Percentiles rank a stretch among this genome's conserved stretches.
These are phyloP conservation scores for Acronicta alni DNA, from an alignment of 2,888 invertebrate species.

Conservation along the genomic window DNA sequence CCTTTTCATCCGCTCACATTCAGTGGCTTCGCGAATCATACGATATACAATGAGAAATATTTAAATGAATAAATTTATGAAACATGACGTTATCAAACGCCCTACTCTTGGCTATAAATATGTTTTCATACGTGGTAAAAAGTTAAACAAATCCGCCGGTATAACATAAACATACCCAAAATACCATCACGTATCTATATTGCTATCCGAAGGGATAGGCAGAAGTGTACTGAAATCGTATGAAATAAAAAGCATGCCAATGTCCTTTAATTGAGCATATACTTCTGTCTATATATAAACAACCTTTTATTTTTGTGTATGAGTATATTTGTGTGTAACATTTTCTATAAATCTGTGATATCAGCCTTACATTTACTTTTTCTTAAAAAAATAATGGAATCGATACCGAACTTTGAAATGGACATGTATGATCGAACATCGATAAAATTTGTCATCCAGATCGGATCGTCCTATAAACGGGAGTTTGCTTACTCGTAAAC, in stretches of 20 bases:
- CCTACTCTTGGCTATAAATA: conserved; percentile 27
- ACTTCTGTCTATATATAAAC: too few relatives aligned
- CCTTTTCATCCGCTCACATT: conserved; percentile 47
- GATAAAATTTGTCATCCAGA: conserved; percentile 71
- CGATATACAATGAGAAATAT: conserved; percentile 25
- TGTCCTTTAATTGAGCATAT: too few relatives aligned
- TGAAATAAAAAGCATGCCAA: too few relatives aligned
- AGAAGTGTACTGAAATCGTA: too few relatives aligned
- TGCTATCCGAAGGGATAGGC: too few relatives aligned
- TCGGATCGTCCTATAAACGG: conserved; percentile 65
- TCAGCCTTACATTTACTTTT: neutral
- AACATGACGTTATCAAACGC: conserved; percentile 35
- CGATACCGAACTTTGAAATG: conserved; percentile 41
- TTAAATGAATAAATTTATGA: conserved; percentile 36
- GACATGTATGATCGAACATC: conserved; percentile 65
- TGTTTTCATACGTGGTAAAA: conserved; percentile 17
- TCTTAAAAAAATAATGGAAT: conserved; percentile 11
- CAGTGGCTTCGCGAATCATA: conserved; percentile 47
- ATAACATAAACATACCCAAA: neutral
- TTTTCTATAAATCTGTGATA: too few relatives aligned
- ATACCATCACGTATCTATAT: too few relatives aligned
- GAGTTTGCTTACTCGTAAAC: conserved; percentile 74
- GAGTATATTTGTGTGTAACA: too few relatives aligned
- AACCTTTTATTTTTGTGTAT: too few relatives aligned
- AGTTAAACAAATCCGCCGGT: conserved; percentile 26